phyloP scores from a whole-genome alignment of 2,797 vertebrate species.

The Hydrolagus colliei region DNA sequence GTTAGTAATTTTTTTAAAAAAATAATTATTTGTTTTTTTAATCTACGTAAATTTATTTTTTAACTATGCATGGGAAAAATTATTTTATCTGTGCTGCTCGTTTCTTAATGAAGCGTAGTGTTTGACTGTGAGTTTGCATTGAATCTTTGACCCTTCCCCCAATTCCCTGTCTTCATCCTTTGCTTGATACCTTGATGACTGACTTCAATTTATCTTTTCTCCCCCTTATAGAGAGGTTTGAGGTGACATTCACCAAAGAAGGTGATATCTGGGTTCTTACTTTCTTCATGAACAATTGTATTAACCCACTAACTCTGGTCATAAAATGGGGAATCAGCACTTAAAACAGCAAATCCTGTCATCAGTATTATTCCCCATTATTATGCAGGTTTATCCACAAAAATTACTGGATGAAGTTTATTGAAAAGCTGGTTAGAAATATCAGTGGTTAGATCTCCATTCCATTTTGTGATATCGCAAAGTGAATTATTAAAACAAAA shows the following conservation, averaged over 20 bases:
- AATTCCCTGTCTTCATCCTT: conserved; percentile 51
- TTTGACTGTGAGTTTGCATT: conserved; percentile 32
- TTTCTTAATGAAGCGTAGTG: not conserved
- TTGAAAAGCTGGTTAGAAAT: conserved; percentile 82
- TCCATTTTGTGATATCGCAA: conserved; percentile 46
- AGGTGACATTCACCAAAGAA: conserved; percentile 99
- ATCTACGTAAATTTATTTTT: not conserved
- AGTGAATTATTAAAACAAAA: no score
- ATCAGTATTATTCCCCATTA: conserved; percentile 61
- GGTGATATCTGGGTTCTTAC: conserved; percentile 96
- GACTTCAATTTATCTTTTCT: conserved; percentile 95
- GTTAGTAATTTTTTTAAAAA: conserved; percentile 20
- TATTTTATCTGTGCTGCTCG: not conserved
- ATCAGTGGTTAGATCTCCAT: conserved; percentile 97
- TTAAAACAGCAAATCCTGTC: conserved; percentile 75
- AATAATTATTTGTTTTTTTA: not conserved
- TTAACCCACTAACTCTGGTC: conserved; percentile 94
- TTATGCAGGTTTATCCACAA: conserved; percentile 45
- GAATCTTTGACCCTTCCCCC: conserved; percentile 47
- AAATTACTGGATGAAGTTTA: conserved; percentile 67
- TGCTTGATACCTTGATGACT: conserved; percentile 71
- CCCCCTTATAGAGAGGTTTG: conserved; percentile 97
- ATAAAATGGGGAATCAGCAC: conserved; percentile 83
- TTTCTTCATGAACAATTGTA: conserved; percentile 70
- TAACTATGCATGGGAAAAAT: not conserved